Percentiles rank a stretch among this genome's conserved stretches.
Conservation (phyloP, 2,113 vertebrate species). For the Apteryx owenii region DNA sequence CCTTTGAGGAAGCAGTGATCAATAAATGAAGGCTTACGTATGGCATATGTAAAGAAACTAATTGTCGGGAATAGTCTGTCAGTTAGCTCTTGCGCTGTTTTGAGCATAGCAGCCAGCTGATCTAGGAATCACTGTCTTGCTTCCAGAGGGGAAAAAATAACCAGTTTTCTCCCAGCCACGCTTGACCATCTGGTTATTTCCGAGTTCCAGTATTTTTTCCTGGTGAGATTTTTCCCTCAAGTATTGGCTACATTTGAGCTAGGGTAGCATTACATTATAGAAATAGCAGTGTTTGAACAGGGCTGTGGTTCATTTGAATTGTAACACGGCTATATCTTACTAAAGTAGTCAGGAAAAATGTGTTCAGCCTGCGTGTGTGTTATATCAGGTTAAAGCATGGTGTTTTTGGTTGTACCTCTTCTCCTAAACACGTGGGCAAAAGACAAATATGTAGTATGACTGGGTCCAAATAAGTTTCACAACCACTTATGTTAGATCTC, state of each 20-base stretch:
- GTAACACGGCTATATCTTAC: background rate
- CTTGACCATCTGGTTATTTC: background rate
- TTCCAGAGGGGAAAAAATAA: background rate
- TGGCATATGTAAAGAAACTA: background rate
- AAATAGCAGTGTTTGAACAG: background rate
- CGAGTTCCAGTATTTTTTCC: background rate
- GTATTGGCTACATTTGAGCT: background rate
- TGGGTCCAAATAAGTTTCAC: background rate
- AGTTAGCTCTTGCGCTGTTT: background rate
- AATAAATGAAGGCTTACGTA: no score
- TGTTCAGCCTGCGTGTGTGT: background rate
- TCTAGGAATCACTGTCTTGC: background rate
- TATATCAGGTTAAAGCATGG: background rate
- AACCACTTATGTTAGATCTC: background rate
- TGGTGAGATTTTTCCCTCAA: background rate
- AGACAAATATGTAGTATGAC: background rate
- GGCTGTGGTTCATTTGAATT: background rate
- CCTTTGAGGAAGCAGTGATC: background rate
- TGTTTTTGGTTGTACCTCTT: background rate
- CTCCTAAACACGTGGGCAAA: background rate
- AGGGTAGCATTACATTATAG: background rate
- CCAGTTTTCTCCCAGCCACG: background rate
- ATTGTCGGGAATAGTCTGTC: fast-evolving
- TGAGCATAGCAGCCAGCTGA: background rate
- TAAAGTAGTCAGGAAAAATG: background rate